Conservation (phyloP, 1,140 invertebrate species). For the Helicoverpa zea region DNA sequence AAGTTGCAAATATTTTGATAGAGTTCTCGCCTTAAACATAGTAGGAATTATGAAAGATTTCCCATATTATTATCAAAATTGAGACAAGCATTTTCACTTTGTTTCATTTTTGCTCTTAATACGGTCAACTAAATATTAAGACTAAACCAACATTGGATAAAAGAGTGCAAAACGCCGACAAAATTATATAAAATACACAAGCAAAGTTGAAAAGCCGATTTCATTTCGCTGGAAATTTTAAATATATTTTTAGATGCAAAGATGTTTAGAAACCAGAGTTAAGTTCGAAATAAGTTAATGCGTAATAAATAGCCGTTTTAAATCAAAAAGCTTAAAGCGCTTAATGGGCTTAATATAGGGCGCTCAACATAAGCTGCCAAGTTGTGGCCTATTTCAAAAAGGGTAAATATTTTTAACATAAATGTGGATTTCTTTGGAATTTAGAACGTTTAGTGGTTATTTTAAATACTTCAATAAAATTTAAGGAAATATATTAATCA, state of each 20-base stretch:
- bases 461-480: too few relatives aligned
- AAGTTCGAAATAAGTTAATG: constrained; percentile 22
- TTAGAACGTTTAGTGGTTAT: neutral
- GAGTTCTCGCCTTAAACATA: too few relatives aligned
- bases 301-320: constrained; percentile 33
- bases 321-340: constrained; percentile 29
- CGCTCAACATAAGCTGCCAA: constrained; percentile 9
- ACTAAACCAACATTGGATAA: too few relatives aligned
- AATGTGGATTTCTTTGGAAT: neutral
- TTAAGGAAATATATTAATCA: too few relatives aligned
- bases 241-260: neutral
- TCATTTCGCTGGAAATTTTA: constrained; percentile 12
- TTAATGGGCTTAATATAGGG: constrained; percentile 23
- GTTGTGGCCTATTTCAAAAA: constrained; percentile 32
- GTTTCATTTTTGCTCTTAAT: too few relatives aligned
- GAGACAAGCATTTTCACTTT: too few relatives aligned
- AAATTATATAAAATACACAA: neutral
- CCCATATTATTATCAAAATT: too few relatives aligned
- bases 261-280: constrained; percentile 21
- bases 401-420: constrained; percentile 6
- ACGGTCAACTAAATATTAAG: too few relatives aligned
- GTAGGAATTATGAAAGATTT: too few relatives aligned
- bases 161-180: neutral
- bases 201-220: constrained; percentile 7
- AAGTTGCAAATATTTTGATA: too few relatives aligned